These are phyloP conservation scores for Stenodema calcarata DNA, from an alignment of 2,888 invertebrate genomes.

Conservation along the genomic window DNA sequence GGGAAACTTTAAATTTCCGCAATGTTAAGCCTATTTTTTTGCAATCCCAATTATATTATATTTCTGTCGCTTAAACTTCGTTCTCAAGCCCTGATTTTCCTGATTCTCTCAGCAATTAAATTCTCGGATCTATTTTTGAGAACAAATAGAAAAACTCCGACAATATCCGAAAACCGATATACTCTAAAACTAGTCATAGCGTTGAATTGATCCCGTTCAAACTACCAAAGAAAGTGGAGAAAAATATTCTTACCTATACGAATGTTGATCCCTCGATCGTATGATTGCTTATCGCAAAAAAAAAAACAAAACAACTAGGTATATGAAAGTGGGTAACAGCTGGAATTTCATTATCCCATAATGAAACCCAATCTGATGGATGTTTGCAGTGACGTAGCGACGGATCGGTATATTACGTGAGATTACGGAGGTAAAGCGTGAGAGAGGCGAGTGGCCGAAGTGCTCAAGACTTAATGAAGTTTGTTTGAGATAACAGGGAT, in stretches of 20 bases:
- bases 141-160: too few species aligned
- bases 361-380: background rate
- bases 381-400: background rate
- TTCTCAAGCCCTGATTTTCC: too few species aligned
- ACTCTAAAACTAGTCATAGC: too few species aligned
- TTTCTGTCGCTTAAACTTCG: too few species aligned
- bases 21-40: too few species aligned
- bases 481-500: background rate
- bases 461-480: background rate
- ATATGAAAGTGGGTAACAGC: background rate
- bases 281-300: background rate
- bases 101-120: too few species aligned
- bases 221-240: too few species aligned
- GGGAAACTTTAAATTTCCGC: too few species aligned
- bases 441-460: background rate
- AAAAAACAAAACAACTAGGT: background rate
- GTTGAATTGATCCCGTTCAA: too few species aligned
- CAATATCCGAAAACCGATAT: too few species aligned
- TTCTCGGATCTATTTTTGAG: too few species aligned
- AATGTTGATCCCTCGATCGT: background rate
- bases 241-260: background rate
- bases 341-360: background rate
- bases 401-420: slow-evolving; percentile 2
- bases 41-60: too few species aligned
- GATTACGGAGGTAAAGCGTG: background rate